Percentiles rank a stretch among this genome's conserved stretches.
phyloP scores from a whole-genome alignment of 2,113 vertebrate species.

The Phylloscopus trochilus region DNA sequence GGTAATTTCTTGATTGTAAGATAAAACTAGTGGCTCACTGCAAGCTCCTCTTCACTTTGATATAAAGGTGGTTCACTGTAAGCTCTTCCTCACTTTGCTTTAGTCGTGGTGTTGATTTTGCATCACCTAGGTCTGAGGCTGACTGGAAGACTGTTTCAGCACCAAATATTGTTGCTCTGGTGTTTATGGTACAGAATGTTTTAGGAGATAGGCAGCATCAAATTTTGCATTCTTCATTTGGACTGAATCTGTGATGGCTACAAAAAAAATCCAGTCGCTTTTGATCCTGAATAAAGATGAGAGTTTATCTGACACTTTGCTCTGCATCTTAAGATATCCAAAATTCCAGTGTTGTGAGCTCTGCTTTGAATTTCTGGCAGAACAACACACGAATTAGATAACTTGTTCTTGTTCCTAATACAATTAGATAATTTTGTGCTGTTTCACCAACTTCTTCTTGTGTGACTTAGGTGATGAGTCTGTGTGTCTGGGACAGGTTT shows the following conservation, averaged over 20 bases:
- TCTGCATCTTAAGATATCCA: not conserved
- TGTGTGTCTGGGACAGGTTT: constrained; percentile 64
- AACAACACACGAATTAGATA: constrained; percentile 60
- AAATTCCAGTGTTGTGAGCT: constrained; percentile 18
- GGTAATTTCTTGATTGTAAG: not conserved
- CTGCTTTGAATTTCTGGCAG: constrained; percentile 45
- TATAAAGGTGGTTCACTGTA: not conserved
- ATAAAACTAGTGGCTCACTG: not conserved
- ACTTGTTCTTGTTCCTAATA: constrained; percentile 58
- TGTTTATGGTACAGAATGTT: not conserved
- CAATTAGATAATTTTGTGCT: constrained; percentile 69
- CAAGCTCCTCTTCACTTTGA: not conserved
- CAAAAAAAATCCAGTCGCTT: not conserved
- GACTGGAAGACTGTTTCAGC: not conserved
- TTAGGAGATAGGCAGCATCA: not conserved
- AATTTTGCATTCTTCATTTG: not conserved
- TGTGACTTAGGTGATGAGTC: constrained; percentile 57
- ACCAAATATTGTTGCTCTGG: not conserved
- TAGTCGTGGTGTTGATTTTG: not conserved
- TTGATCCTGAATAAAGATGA: not conserved
- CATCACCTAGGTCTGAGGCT: not conserved
- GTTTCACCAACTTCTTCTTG: constrained; percentile 60
- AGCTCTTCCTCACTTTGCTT: not conserved
- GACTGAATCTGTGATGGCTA: not conserved
- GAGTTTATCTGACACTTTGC: not conserved